Evolutionary conservation across 2,888 invertebrate species (phyloP).

Genomic region (Ectemnius cavifrons): DNA sequence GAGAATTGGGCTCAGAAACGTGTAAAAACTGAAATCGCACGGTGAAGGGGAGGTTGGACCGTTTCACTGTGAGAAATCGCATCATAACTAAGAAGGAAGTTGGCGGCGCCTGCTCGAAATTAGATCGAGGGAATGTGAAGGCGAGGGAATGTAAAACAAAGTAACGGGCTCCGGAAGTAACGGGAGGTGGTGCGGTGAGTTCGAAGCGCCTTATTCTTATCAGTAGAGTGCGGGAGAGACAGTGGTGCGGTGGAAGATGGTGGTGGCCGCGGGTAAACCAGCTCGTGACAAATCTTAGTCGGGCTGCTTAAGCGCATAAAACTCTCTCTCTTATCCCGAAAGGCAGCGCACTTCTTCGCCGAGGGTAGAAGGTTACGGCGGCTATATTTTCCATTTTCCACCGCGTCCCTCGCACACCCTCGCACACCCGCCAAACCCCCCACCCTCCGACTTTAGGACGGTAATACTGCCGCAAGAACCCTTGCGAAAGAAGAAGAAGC

Average conservation of each 20-base stretch:
- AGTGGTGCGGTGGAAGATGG: constrained; percentile 17
- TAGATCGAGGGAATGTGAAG: constrained; percentile 9
- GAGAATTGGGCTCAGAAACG: no score
- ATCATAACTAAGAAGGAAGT: not conserved
- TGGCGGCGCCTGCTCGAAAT: constrained; percentile 10
- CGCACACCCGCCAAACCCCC: constrained; percentile 35
- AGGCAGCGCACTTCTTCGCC: constrained; percentile 47
- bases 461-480: constrained; percentile 35
- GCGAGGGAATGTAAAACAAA: constrained; percentile 14
- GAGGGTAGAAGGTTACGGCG: constrained; percentile 48
- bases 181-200: constrained; percentile 11
- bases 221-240: constrained; percentile 27
- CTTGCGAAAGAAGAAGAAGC: constrained; percentile 5
- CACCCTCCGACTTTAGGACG: constrained; percentile 32
- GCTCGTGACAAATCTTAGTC: constrained; percentile 69
- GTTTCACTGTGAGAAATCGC: not conserved
- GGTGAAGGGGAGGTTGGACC: no score
- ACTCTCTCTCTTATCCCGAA: constrained; percentile 63
- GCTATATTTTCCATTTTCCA: constrained; percentile 65
- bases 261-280: constrained; percentile 30
- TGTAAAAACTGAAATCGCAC: no score
- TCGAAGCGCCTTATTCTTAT: constrained; percentile 47
- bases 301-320: constrained; percentile 67
- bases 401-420: constrained; percentile 37
- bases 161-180: constrained; percentile 41